Base-by-base conservation (phyloP, 2,113 vertebrate species). In the Varanus salvator region DNA sequence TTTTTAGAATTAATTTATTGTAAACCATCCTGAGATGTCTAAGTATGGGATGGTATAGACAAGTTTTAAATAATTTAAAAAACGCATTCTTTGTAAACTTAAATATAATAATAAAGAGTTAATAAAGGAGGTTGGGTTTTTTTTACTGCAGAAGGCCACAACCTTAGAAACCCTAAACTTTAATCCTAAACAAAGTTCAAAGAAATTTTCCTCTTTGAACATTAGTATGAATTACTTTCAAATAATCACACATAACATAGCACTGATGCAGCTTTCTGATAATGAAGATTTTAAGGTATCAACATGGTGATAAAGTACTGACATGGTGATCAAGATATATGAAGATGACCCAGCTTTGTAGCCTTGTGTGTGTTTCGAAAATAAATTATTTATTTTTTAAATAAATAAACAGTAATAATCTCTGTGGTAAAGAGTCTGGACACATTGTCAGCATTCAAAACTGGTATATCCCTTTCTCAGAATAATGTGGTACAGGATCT, bases 271-370 rank as follows among this genome's bases (percentile, higher is more conserved):
- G 1, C 75, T 94, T 93, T 93, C 9, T 74, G 87, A 57, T 93
- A 93, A 93, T 91, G 71, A 95, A 86, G 74, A 91, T 88, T 92
- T 90, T 85, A 69, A 95, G 29, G 38, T 87, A 91, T 44, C 38
- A 87, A 92, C 21, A 0, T 60, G 11, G 86, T 90, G 88, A 95
- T 89, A 87, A 93, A 94, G 90, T 2, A 48, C n/a, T 60, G 3
- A 1, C 91, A 87, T 3, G 38, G 38, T 44, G 38, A 44, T 44
- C 38, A 72, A 92, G 76, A 95, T 94, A 80, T 89, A 89, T 92
- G 25, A 19, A n/a, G 6, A 4, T 50, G 6, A 31, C 91, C 75
- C 54, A 54, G 54, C 7, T 54, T 54, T 54, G 54, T 8, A 12
- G 54, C 54, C 54, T 44, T 44, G 38, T 44, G 38, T 44, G 38